phyloP scores from a whole-genome alignment of 2,797 vertebrate genomes.

The Pitangus sulphuratus region DNA sequence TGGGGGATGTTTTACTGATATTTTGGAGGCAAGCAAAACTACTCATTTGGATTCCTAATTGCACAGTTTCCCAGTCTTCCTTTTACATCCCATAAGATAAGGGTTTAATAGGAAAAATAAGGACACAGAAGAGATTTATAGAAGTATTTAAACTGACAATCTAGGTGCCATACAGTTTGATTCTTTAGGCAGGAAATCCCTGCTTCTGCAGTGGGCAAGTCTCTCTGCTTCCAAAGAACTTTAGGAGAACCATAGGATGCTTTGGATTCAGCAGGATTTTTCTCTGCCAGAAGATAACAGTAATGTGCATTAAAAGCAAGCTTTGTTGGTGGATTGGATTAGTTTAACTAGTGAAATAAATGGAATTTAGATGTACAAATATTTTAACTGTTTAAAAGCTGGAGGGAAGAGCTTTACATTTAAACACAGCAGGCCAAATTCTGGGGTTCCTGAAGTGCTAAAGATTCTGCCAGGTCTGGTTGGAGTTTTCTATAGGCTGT shows the following conservation, averaged over 20 bases:
- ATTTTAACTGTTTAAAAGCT: neutral
- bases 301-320: neutral
- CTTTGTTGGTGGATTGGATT: neutral
- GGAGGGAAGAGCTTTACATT: neutral
- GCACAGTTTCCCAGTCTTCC: neutral
- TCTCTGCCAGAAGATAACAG: neutral
- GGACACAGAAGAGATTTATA: neutral
- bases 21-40: neutral
- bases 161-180: neutral
- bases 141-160: neutral
- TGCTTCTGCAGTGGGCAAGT: neutral
- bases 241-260: neutral
- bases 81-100: neutral
- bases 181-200: neutral
- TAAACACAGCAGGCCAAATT: neutral
- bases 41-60: neutral
- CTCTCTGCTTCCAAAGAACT: neutral
- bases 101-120: neutral
- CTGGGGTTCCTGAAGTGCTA: neutral
- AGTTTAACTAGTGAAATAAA: neutral
- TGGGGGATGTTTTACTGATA: neutral
- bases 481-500: neutral
- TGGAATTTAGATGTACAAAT: neutral
- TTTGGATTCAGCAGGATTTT: neutral
- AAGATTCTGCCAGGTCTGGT: neutral